phyloP scores from a whole-genome alignment of 2,888 invertebrate species.

The Cetonia aurata region DNA sequence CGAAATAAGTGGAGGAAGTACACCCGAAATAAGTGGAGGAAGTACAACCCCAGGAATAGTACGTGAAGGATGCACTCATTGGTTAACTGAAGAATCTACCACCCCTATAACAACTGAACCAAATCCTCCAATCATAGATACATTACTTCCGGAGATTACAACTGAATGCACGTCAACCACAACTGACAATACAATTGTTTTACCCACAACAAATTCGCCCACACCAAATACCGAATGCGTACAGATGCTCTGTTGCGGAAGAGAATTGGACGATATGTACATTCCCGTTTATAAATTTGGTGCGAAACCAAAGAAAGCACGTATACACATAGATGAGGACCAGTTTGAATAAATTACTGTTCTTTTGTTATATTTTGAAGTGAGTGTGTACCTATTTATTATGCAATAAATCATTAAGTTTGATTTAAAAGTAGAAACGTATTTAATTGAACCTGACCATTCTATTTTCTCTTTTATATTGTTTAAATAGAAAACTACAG shows the following conservation, averaged over 20 bases:
- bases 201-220: too few relatives aligned
- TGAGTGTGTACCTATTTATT: background rate
- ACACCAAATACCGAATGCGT: too few relatives aligned
- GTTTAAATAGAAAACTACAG: too few relatives aligned
- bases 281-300: slow-evolving; percentile 37
- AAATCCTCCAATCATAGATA: background rate
- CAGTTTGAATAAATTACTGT: background rate
- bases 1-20: too few relatives aligned
- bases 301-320: slow-evolving; percentile 9
- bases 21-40: too few relatives aligned
- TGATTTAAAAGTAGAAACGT: background rate
- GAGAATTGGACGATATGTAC: slow-evolving; percentile 11
- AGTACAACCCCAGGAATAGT: background rate
- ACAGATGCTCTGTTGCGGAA: too few relatives aligned
- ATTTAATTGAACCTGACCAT: background rate
- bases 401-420: background rate
- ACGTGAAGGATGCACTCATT: too few relatives aligned
- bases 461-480: too few relatives aligned
- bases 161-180: background rate
- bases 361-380: background rate
- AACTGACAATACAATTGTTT: background rate
- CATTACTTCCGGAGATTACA: background rate
- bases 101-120: background rate
- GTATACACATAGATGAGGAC: background rate
- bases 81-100: background rate